Evolutionary conservation across 2,113 vertebrate species (phyloP).

Genomic region (Aegotheles bennettii): DNA sequence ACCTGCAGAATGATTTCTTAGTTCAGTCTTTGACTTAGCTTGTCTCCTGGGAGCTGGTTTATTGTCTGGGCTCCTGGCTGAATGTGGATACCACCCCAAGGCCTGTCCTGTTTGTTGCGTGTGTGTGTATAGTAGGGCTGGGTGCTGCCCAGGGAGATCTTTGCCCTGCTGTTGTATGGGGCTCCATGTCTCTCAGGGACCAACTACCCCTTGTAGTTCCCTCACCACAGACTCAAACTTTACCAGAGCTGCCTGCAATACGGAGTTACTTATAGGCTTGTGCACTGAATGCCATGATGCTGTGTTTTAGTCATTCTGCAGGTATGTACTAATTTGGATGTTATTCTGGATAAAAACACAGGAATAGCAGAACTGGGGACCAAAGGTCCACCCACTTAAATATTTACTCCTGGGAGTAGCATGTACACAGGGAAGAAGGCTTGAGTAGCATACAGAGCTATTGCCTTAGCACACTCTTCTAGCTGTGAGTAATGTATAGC

Average conservation of each 20-base stretch:
- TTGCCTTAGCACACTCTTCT: fast-evolving
- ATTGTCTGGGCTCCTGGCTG: background rate
- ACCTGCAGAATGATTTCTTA: background rate
- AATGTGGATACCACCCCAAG: background rate
- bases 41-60: background rate
- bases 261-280: background rate
- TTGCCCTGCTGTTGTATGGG: background rate
- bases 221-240: fast-evolving
- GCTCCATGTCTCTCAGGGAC: background rate
- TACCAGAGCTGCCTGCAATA: background rate
- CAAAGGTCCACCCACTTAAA: background rate
- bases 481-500: background rate
- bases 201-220: background rate
- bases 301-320: background rate
- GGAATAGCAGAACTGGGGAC: background rate
- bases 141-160: background rate
- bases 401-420: background rate
- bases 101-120: background rate
- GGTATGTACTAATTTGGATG: background rate
- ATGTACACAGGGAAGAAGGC: fast-evolving
- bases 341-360: background rate
- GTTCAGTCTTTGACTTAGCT: fast-evolving
- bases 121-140: background rate
- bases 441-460: background rate
- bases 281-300: fast-evolving